Evolutionary conservation across 2,888 invertebrate species (phyloP).

Genomic region (Eilema griseolum): DNA sequence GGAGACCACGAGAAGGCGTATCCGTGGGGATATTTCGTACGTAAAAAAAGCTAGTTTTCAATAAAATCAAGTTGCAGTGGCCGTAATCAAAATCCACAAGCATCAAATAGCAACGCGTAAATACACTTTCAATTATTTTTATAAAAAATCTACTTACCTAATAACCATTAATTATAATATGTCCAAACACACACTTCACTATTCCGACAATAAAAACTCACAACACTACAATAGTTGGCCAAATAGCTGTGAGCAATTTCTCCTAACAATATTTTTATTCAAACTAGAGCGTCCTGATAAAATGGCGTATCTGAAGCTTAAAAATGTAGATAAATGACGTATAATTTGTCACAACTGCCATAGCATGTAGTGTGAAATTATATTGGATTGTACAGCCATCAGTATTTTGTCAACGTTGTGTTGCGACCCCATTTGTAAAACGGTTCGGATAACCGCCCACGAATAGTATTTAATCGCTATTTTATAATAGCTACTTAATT

Average conservation of each 20-base stretch:
- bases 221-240: neutral
- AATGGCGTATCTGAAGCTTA: neutral
- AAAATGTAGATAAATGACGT: constrained; percentile 35
- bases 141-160: too few relatives aligned
- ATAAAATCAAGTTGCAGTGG: too few relatives aligned
- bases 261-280: neutral
- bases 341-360: constrained; percentile 43
- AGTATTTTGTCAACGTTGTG: constrained; percentile 44
- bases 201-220: neutral
- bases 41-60: too few relatives aligned
- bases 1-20: too few relatives aligned
- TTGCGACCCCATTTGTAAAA: constrained; percentile 48
- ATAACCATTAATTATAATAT: too few relatives aligned
- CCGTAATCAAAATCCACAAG: too few relatives aligned
- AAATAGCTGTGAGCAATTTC: neutral
- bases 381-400: constrained; percentile 44
- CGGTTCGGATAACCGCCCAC: constrained; percentile 31
- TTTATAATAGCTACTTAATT: constrained; percentile 8
- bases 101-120: too few relatives aligned
- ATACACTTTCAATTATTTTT: too few relatives aligned
- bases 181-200: too few relatives aligned
- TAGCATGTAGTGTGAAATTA: constrained; percentile 44
- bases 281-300: neutral
- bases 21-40: too few relatives aligned
- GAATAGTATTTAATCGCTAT: constrained; percentile 25